phyloP scores from a whole-genome alignment of 1,140 invertebrate species.

The Ceratina australensis region DNA sequence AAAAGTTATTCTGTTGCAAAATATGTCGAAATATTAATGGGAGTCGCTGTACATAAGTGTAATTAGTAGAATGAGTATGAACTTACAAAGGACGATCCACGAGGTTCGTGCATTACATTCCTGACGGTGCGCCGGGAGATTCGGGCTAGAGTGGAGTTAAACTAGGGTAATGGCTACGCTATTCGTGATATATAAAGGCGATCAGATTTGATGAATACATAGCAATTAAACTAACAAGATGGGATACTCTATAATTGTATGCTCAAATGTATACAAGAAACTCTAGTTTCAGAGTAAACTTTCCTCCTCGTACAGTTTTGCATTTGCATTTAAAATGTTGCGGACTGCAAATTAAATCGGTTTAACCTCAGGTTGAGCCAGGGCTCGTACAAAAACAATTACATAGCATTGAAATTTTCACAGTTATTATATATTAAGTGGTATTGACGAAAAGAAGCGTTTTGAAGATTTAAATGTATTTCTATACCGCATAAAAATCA shows the following conservation, averaged over 20 bases:
- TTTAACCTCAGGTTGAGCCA: too few relatives aligned
- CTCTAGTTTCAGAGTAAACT: neutral
- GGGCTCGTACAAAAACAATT: too few relatives aligned
- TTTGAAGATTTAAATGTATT: too few relatives aligned
- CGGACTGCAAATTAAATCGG: too few relatives aligned
- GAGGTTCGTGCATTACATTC: neutral
- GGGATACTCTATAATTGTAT: neutral
- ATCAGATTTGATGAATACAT: neutral
- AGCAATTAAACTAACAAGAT: neutral
- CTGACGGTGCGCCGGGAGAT: neutral
- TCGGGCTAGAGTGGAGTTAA: neutral
- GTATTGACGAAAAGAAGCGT: too few relatives aligned
- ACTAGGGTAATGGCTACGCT: constrained; percentile 16
- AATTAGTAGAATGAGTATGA: neutral
- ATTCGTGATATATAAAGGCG: constrained; percentile 25
- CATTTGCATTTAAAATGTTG: neutral
- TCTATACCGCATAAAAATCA: too few relatives aligned
- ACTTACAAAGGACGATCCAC: neutral
- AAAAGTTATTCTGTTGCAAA: too few relatives aligned
- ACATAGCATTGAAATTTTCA: too few relatives aligned
- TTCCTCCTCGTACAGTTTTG: neutral
- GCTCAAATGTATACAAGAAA: neutral
- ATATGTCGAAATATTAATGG: too few relatives aligned
- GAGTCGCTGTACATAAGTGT: too few relatives aligned
- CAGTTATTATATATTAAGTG: too few relatives aligned